Evolutionary conservation across 2,888 invertebrate genomes (phyloP), one percentile per base, ranked within the genome.

Genomic region (Dryocosmus kuriphilus): DNA sequence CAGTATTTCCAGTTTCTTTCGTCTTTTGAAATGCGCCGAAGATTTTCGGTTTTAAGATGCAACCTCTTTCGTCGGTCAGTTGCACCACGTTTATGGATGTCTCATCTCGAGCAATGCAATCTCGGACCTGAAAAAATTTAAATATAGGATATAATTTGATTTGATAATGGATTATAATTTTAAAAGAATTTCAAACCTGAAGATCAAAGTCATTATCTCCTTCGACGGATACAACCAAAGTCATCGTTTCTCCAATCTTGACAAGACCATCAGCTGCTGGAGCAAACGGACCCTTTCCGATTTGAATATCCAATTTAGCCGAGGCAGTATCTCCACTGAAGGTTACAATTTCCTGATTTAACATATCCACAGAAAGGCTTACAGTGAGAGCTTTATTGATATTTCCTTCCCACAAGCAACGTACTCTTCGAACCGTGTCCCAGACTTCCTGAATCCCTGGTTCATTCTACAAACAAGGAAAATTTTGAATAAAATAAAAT

Each of bases 321-420:
- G 95, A 95, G 0, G 96, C 96, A 0, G 96, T 96, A 83, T 97
- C 96, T n/a, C 96, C 96, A 84, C 95, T 96, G 91, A 97, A 97
- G 74, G 96, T 96, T 78, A 96, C 95, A 14, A 96, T 95, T 84
- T 96, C 95, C 88, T 96, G 95, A 84, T 95, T 96, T 83, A 96
- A 91, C 95, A 96, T 96, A 38, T 96, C 96, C 1, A 97, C 96
- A 85, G 95, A 95, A 27, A 97, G 92, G 22, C 95, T 95, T 0
- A 96, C 95, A 0, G 95, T 94, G 73, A 96, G 91, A 19, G 95
- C 95, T 86, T 96, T 95, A 76, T 95, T 96, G 74, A 96, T 92
- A 85, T 95, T 96, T 22, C 96, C 96, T 92, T 96, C 96, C 96
- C 96, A 97, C 16, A 96, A 92, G 89, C 97, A 97, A 77, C 96